phyloP scores from a whole-genome alignment of 2,888 invertebrate genomes.

The Unio pictorum region DNA sequence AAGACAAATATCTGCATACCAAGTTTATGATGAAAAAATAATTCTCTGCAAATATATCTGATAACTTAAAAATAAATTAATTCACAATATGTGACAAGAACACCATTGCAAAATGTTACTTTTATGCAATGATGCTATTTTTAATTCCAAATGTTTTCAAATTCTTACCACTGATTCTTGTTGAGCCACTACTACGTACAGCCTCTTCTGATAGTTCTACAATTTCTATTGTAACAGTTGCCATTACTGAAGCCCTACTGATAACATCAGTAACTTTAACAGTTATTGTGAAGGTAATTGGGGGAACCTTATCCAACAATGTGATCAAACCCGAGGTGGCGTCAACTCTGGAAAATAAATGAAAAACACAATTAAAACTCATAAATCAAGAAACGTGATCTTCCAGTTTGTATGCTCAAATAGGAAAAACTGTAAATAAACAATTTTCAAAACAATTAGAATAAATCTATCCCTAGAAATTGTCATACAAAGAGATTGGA shows the following conservation, averaged over 20 bases:
- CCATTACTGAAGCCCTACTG: conserved; percentile 85
- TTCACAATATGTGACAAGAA: too few species aligned
- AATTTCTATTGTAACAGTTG: conserved; percentile 94
- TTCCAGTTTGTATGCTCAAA: too few species aligned
- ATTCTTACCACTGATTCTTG: conserved; percentile 78
- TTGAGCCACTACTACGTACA: conserved; percentile 95
- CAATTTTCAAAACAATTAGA: too few species aligned
- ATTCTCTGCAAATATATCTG: too few species aligned
- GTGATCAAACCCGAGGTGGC: conserved; percentile 94
- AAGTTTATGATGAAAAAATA: too few species aligned
- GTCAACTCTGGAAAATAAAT: conserved; percentile 78
- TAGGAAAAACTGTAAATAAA: too few species aligned
- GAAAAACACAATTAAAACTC: not conserved
- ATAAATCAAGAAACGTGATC: too few species aligned
- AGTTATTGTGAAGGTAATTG: conserved; percentile 84
- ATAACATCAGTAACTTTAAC: conserved; percentile 85
- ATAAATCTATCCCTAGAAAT: too few species aligned
- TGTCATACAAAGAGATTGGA: too few species aligned
- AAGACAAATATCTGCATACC: too few species aligned
- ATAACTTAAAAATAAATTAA: too few species aligned
- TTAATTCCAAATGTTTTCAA: not conserved
- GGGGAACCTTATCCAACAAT: conserved; percentile 92
- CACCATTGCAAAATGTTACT: not conserved
- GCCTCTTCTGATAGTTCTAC: conserved; percentile 96
- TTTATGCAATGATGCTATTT: conserved; percentile 6